These are phyloP conservation scores for Delphinus delphis DNA, from an alignment of 2,113 vertebrate genomes.

Conservation along the genomic window DNA sequence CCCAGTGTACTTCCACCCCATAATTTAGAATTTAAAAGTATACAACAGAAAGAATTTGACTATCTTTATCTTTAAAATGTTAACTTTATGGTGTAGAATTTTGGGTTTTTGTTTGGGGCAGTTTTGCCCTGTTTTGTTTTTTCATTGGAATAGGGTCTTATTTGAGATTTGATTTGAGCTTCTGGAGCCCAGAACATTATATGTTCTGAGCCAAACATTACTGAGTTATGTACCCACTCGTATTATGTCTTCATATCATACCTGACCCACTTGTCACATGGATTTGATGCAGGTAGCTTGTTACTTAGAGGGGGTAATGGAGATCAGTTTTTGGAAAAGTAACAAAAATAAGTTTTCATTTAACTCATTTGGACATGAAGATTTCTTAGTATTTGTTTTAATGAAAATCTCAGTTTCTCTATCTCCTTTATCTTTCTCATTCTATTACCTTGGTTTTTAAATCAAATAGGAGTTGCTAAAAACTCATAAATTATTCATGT, in stretches of 20 bases:
- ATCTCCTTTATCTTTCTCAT: constrained; percentile 1
- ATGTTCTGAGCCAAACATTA: neutral
- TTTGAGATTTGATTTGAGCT: neutral
- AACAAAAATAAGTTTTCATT: neutral
- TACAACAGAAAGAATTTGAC: neutral
- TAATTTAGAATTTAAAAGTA: constrained; percentile 13
- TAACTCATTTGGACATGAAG: neutral
- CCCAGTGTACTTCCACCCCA: neutral
- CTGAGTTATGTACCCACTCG: neutral
- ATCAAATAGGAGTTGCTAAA: neutral
- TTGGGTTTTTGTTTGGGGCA: neutral
- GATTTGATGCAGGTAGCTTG: neutral
- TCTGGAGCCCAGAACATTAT: neutral
- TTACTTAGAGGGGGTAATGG: neutral
- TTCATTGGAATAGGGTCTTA: neutral
- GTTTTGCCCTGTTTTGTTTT: neutral
- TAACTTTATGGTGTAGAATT: constrained; percentile 19
- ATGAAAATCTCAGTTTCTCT: constrained; percentile 25
- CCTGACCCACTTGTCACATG: neutral
- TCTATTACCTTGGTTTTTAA: constrained; percentile 3
- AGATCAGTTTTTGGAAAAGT: neutral
- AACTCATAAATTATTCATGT: constrained; percentile 6
- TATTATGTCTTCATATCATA: neutral
- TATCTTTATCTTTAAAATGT: neutral
- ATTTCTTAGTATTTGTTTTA: constrained; percentile 32